A percentile compares a stretch with the other conserved stretches of the same genome.
These are phyloP conservation scores for Seladonia tumulorum DNA, from an alignment of 2,888 invertebrate genomes.

Conservation along the genomic window DNA sequence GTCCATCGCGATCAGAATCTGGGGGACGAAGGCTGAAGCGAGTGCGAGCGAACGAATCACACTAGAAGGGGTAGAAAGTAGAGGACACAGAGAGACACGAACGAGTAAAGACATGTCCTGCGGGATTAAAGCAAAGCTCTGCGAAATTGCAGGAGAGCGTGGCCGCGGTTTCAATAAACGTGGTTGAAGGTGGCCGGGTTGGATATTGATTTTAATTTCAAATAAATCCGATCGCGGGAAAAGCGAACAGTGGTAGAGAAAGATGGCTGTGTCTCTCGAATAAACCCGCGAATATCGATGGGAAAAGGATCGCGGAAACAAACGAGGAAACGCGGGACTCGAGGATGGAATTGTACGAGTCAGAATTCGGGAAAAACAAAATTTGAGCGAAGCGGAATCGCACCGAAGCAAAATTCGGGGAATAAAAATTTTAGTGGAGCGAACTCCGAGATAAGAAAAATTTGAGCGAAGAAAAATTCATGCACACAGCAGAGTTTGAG, in stretches of 20 bases:
- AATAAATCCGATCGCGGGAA: conserved; percentile 67
- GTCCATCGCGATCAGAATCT: conserved; percentile 11
- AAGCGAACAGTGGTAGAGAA: background rate
- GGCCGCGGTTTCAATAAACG: conserved; percentile 78
- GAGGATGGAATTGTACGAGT: background rate
- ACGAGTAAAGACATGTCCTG: conserved; percentile 69
- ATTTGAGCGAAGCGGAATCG: no score
- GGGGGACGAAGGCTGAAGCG: background rate
- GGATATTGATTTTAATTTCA: conserved; percentile 76
- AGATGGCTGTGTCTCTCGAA: background rate
- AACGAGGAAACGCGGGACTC: background rate
- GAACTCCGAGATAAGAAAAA: no score
- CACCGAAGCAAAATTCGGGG: no score
- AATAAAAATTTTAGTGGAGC: no score
- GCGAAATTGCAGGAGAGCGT: conserved; percentile 77
- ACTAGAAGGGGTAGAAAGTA: conserved; percentile 1
- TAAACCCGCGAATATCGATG: conserved; percentile 13
- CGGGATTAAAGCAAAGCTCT: conserved; percentile 79
- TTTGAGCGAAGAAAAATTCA: no score
- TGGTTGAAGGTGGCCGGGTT: conserved; percentile 63
- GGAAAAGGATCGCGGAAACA: background rate
- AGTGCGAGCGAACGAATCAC: background rate
- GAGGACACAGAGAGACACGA: conserved; percentile 1
- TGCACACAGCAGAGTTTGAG: no score
- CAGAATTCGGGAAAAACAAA: background rate